These are phyloP conservation scores for Chelmon rostratus DNA, from an alignment of 2,797 vertebrate genomes.

Conservation along the genomic window DNA sequence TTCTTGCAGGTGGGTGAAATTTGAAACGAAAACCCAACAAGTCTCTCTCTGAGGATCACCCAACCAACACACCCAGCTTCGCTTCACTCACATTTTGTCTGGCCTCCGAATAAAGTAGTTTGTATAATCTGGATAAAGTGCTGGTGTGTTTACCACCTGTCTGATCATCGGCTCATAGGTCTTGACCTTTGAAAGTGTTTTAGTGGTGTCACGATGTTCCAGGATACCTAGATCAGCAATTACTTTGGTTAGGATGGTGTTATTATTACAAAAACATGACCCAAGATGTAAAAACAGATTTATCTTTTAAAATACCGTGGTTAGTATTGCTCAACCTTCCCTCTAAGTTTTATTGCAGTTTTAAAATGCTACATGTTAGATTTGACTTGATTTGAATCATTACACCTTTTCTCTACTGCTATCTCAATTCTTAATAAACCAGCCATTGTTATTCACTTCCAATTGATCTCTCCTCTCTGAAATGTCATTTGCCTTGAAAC, in stretches of 20 bases:
- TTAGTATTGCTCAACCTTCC: not conserved
- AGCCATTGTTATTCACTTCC: not conserved
- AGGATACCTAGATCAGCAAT: no score
- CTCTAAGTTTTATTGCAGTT: not conserved
- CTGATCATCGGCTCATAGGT: not conserved
- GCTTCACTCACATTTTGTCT: not conserved
- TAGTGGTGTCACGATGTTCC: not conserved
- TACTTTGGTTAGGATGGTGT: not conserved
- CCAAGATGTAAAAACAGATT: no score
- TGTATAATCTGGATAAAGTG: not conserved
- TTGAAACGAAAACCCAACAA: no score
- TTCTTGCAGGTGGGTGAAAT: no score
- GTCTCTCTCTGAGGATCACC: no score
- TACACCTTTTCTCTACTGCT: not conserved
- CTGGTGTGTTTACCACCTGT: no score
- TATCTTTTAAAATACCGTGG: no score
- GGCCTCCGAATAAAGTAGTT: not conserved
- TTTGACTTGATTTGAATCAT: not conserved
- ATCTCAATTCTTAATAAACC: not conserved
- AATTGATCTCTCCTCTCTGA: conserved; percentile 3
- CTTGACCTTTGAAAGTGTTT: not conserved
- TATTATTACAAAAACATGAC: no score
- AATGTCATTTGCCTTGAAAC: conserved; percentile 22
- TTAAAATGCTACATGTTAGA: no score
- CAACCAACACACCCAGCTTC: no score